These are phyloP conservation scores for Platynereis dumerilii DNA, from an alignment of 2,888 invertebrate species.

Conservation along the genomic window DNA sequence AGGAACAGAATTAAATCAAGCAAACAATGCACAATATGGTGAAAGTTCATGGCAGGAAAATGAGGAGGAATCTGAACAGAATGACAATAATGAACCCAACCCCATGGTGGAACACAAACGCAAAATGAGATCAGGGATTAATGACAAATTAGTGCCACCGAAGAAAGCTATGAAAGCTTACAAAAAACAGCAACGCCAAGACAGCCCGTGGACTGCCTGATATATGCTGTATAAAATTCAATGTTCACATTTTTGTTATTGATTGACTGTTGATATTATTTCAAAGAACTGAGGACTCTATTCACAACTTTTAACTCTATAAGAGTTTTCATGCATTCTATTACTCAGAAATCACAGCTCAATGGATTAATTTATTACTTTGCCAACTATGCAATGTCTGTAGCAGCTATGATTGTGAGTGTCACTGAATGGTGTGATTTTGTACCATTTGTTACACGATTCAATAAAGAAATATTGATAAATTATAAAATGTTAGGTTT, in stretches of 20 bases:
- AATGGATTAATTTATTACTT: neutral
- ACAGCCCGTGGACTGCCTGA: constrained; percentile 55
- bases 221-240: neutral
- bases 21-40: neutral
- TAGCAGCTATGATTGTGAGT: neutral
- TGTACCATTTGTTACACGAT: too few species aligned
- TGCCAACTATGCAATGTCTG: neutral
- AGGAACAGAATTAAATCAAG: neutral
- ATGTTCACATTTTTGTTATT: neutral
- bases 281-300: neutral
- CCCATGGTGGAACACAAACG: constrained; percentile 66
- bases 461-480: too few species aligned
- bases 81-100: constrained; percentile 51
- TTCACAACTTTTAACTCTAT: too few species aligned
- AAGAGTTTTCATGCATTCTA: neutral
- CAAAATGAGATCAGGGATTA: constrained; percentile 78
- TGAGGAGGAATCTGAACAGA: neutral
- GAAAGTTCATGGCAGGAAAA: neutral
- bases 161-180: constrained; percentile 79
- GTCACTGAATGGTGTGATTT: too few species aligned
- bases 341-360: neutral
- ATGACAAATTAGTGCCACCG: constrained; percentile 78
- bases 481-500: too few species aligned
- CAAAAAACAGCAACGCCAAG: constrained; percentile 44
- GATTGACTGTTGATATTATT: neutral